phyloP scores from a whole-genome alignment of 2,797 vertebrate species.

The Falco naumanni region DNA sequence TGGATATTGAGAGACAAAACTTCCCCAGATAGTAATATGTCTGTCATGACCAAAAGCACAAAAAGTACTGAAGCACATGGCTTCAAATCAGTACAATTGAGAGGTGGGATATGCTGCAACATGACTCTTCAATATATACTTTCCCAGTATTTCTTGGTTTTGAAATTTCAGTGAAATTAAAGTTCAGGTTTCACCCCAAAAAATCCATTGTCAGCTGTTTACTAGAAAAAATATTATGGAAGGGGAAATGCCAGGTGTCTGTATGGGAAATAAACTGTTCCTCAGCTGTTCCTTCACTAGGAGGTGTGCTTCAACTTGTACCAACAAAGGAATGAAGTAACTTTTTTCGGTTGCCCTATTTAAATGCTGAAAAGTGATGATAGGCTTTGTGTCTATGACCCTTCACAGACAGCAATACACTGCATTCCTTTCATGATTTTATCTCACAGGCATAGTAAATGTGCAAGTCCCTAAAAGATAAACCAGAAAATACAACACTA shows the following conservation, averaged over 20 bases:
- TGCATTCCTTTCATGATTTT: background rate
- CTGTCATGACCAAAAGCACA: accelerated
- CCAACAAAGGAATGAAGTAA: background rate
- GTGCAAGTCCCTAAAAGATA: background rate
- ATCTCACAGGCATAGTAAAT: background rate
- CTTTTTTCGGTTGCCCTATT: background rate
- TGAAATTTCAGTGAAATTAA: background rate
- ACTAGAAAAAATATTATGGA: background rate
- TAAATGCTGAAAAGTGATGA: background rate
- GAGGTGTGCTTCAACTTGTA: background rate
- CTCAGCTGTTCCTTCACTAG: background rate
- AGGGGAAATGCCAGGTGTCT: background rate
- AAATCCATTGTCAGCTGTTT: background rate
- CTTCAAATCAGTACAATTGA: background rate
- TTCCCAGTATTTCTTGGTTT: background rate
- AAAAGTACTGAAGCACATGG: accelerated
- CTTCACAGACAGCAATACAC: background rate
- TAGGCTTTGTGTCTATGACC: background rate
- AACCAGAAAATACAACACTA: background rate
- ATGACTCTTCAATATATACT: background rate
- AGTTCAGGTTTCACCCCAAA: background rate
- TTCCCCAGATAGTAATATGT: background rate
- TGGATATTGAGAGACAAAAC: background rate
- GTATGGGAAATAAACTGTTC: background rate
- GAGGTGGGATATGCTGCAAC: background rate